Conservation (phyloP, 2,888 invertebrate species). For the Tupiocoris notatus region DNA sequence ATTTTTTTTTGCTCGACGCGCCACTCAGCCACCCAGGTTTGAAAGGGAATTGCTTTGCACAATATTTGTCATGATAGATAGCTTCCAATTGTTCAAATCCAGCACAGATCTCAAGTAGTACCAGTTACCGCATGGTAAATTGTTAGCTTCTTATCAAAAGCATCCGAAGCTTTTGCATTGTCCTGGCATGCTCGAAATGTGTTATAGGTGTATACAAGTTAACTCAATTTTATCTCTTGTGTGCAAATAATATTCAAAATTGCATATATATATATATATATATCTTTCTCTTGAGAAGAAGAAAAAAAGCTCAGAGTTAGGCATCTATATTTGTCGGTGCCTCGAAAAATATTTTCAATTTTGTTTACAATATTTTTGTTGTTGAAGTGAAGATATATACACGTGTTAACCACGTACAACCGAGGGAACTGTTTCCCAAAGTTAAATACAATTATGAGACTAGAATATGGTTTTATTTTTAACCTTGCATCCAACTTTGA, state of each 20-base stretch:
- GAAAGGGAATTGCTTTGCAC: too few relatives aligned
- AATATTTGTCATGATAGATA: too few relatives aligned
- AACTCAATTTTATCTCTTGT: background rate
- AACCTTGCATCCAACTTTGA: too few relatives aligned
- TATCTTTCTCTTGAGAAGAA: background rate
- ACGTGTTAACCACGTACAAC: background rate
- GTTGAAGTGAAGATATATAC: background rate
- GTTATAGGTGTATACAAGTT: background rate
- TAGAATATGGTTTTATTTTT: background rate
- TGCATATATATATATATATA: background rate
- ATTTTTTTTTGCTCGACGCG: too few relatives aligned
- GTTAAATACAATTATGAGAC: background rate
- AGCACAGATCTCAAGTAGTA: too few relatives aligned
- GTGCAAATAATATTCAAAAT: background rate
- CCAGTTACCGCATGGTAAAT: too few relatives aligned
- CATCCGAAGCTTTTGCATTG: too few relatives aligned
- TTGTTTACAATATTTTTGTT: constrained; percentile 10
- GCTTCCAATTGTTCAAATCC: too few relatives aligned
- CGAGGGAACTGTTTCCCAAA: background rate
- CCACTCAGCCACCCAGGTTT: too few relatives aligned
- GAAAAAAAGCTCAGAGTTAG: background rate
- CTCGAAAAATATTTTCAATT: constrained; percentile 33
- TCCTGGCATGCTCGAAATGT: background rate
- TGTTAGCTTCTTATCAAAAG: too few relatives aligned
- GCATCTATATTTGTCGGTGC: constrained; percentile 22